Percentiles rank a stretch among this genome's conserved stretches.
Evolutionary conservation across 2,113 vertebrate genomes (phyloP).

Genomic region (Gopherus flavomarginatus): DNA sequence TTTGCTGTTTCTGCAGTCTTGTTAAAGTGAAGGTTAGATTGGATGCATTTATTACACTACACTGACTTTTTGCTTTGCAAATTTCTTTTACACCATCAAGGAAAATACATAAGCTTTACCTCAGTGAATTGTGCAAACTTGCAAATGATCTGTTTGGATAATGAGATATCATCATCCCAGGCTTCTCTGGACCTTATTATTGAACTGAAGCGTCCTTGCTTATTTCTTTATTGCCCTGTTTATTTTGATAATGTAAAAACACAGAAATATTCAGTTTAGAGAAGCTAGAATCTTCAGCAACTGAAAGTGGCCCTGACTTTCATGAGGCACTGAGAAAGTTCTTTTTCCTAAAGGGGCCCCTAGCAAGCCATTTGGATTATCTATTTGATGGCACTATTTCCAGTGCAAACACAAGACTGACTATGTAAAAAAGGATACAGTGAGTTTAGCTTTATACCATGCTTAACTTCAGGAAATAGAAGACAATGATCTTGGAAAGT

Average conservation of each 20-base stretch:
- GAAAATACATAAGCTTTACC: neutral
- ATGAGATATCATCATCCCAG: neutral
- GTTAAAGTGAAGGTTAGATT: slow-evolving; percentile 2
- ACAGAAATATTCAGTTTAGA: neutral
- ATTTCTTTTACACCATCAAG: neutral
- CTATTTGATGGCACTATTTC: neutral
- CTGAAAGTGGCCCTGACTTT: neutral
- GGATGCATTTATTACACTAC: slow-evolving; percentile 16
- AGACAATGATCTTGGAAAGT: neutral
- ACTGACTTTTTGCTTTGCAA: neutral
- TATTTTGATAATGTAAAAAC: neutral
- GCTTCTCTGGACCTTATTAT: slow-evolving; percentile 1
- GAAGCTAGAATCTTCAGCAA: neutral
- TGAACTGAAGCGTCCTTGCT: neutral
- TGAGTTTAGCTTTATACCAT: neutral
- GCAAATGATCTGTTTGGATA: neutral
- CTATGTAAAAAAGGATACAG: neutral
- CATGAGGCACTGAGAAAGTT: neutral
- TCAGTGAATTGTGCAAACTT: neutral
- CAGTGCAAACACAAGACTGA: neutral
- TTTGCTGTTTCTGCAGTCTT: neutral
- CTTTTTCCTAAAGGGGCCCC: neutral
- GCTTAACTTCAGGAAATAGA: neutral
- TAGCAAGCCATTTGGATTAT: neutral
- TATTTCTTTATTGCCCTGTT: neutral